Conservation (phyloP, 2,888 invertebrate species). For the Ophion obscuratus region DNA sequence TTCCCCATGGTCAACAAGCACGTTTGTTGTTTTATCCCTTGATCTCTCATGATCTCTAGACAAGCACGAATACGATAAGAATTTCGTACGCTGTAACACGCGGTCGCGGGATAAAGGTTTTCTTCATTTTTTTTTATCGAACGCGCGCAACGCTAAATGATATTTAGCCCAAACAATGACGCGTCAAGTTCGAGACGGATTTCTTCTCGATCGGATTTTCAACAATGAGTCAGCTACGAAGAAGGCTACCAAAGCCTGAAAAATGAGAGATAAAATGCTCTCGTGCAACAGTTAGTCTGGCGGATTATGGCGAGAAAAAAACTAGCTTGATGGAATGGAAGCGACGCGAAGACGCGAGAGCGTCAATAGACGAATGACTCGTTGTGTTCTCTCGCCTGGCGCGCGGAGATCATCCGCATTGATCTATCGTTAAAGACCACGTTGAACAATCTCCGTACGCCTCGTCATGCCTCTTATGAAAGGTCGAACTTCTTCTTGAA, state of each 20-base stretch:
- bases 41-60: neutral
- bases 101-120: neutral
- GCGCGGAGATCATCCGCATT: constrained; percentile 61
- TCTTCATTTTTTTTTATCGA: neutral
- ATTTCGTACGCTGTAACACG: too few species aligned
- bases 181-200: neutral
- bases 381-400: constrained; percentile 34
- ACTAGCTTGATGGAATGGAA: constrained; percentile 60
- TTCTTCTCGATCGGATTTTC: neutral
- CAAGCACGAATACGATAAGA: neutral
- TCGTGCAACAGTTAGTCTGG: neutral
- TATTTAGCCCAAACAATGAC: neutral
- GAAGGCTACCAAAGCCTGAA: constrained; percentile 1
- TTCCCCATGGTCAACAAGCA: neutral
- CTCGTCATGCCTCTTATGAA: constrained; percentile 57
- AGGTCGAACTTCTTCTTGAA: constrained; percentile 62
- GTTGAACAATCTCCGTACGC: constrained; percentile 60
- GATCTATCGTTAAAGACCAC: constrained; percentile 64
- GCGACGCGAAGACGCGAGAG: constrained; percentile 35
- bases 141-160: neutral
- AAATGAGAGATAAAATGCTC: neutral
- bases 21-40: neutral
- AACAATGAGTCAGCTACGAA: neutral
- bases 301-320: constrained; percentile 7
- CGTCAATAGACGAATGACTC: constrained; percentile 55